These are phyloP conservation scores for Dermatemys mawii DNA, from an alignment of 2,113 vertebrate species.

Conservation along the genomic window DNA sequence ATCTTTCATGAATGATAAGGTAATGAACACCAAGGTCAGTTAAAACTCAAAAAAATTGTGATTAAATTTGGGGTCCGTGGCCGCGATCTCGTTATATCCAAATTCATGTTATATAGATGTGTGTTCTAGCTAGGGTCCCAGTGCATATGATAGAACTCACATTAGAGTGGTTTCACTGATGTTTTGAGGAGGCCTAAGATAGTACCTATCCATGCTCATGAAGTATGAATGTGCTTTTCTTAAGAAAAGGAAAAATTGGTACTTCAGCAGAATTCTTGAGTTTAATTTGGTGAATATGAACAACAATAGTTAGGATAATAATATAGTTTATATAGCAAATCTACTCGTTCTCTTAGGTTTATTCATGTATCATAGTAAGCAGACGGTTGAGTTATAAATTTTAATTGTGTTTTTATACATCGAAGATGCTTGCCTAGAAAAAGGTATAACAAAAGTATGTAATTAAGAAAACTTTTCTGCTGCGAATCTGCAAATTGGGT, in stretches of 20 bases:
- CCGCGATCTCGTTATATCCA: no score
- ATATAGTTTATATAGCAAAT: conserved; percentile 56
- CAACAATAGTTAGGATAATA: conserved; percentile 39
- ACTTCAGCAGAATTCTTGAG: conserved; percentile 30
- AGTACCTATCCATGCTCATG: neutral
- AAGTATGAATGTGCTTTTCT: neutral
- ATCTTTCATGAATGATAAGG: no score
- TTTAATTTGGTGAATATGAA: conserved; percentile 32
- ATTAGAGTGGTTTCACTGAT: conserved; percentile 7
- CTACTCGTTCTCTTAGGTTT: conserved; percentile 67
- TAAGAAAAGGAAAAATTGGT: conserved; percentile 6
- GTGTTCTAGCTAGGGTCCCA: no score
- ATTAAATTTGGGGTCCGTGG: no score
- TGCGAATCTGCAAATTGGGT: conserved; percentile 10
- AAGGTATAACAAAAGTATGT: neutral
- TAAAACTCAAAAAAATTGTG: no score
- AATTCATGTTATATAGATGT: no score
- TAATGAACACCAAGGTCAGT: no score
- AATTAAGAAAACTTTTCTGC: conserved; percentile 41
- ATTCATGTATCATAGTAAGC: conserved; percentile 47
- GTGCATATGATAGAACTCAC: conserved; percentile 53
- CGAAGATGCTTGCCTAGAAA: conserved; percentile 49
- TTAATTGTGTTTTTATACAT: conserved; percentile 56
- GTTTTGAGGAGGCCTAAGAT: conserved; percentile 38
- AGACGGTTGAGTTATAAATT: conserved; percentile 46